Percentiles rank a stretch among this genome's conserved stretches.
Conservation (phyloP, 2,113 vertebrate genomes). For the Acrocephalus kingi region DNA sequence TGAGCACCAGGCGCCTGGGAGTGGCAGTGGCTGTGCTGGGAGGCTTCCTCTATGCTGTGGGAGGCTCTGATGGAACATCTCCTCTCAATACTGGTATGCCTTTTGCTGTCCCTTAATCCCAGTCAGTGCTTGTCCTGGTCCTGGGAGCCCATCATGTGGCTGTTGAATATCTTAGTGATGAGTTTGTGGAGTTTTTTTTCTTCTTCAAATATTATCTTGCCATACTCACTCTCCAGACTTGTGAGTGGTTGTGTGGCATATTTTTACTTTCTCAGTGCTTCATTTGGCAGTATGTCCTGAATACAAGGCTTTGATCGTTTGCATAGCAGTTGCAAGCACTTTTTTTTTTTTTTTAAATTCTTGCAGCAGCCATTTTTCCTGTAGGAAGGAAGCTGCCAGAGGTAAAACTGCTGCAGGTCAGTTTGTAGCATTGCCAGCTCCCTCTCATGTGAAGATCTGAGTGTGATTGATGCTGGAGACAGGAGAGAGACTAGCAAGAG, state of each 20-base stretch:
- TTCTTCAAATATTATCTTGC: background rate
- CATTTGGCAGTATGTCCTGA: background rate
- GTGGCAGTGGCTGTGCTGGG: slow-evolving; percentile 96
- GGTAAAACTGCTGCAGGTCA: background rate
- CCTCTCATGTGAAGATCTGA: background rate
- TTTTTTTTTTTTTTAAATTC: background rate
- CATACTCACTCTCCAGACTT: background rate
- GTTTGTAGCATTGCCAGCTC: background rate
- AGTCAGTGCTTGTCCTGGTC: background rate
- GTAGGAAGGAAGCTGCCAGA: background rate
- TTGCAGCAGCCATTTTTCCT: background rate
- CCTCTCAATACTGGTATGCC: slow-evolving; percentile 93
- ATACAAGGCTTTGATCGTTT: background rate
- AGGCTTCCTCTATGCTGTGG: slow-evolving; percentile 95
- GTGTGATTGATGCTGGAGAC: background rate
- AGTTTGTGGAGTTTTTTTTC: background rate
- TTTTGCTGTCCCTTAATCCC: background rate
- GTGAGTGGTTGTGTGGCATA: background rate
- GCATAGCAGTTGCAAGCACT: background rate
- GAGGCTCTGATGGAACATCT: slow-evolving; percentile 96
- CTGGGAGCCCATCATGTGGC: background rate
- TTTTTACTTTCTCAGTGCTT: background rate
- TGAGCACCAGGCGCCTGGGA: slow-evolving; percentile 95
- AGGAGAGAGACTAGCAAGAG: background rate
- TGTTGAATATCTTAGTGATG: background rate